These are phyloP conservation scores for Himalopsyche tibetana DNA, from an alignment of 2,888 invertebrate genomes.

Conservation along the genomic window DNA sequence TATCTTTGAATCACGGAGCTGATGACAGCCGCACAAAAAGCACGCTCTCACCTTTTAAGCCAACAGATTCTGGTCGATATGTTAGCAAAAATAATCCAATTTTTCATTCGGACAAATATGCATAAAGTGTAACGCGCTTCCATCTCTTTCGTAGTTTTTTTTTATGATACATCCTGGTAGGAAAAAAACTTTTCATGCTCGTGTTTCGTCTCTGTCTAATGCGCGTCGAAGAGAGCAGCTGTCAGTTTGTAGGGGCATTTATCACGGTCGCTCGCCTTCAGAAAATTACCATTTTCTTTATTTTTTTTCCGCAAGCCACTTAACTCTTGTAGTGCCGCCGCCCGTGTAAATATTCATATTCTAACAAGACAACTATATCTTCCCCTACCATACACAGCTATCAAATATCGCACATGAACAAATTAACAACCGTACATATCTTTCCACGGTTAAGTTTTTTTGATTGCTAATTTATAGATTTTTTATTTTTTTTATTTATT, in stretches of 20 bases:
- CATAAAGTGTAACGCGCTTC: slow-evolving; percentile 20
- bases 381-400: no score
- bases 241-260: slow-evolving; percentile 30
- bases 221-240: slow-evolving; percentile 9
- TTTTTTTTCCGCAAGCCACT: slow-evolving; percentile 26
- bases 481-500: no score
- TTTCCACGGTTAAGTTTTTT: no score
- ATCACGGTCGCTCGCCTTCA: not conserved
- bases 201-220: slow-evolving; percentile 1
- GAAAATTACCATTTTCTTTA: slow-evolving; percentile 20
- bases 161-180: not conserved
- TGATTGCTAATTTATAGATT: no score
- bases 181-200: not conserved
- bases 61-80: slow-evolving; percentile 8
- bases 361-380: not conserved
- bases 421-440: no score
- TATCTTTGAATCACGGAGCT: no score
- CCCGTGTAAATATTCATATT: not conserved
- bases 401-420: no score
- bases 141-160: slow-evolving; percentile 25
- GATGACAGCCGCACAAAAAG: no score
- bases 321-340: not conserved
- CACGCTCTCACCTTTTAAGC: not conserved
- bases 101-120: slow-evolving; percentile 3
- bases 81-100: not conserved